Evolutionary conservation across 2,888 invertebrate species (phyloP), one percentile per base, ranked within the genome.

Genomic region (Netelia fuscicornis): DNA sequence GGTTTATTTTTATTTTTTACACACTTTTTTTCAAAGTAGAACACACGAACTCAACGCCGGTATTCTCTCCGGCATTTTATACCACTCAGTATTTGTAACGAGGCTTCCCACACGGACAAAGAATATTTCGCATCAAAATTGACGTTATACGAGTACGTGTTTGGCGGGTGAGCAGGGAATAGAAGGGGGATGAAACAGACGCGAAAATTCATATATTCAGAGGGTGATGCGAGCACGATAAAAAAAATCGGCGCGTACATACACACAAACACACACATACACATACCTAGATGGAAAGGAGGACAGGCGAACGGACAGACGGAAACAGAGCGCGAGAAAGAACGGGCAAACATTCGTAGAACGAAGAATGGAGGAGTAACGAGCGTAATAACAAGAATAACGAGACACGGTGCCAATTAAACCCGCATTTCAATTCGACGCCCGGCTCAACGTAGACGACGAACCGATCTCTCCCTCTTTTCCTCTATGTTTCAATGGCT

Each of bases 391-490:
- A 86, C 85, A 81, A 86, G 86, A 84, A 83, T 84, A 87, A 86
- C 86, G 75, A 70, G 84, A 79, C 81, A 77, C 76, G 82, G 79
- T 81, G 80, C 87, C 87, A 87, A 87, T 87, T 86, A 87, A 86
- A 86, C 81, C 84, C 84, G 84, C 80, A 87, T 87, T 86, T 86
- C 84, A 87, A 87, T 87, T 84, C 83, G 84, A 72, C 48, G 74
- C 65, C 67, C 79, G 74, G 42, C 11, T 8, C 11, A 13, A 70
- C 81, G 78, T 17, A 25, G 25, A 62, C 65, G 80, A 81, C 80
- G 72, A 83, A 83, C 76, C 82, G 80, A 80, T 71, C 76, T 71
- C 76, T 17, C 52, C 56, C 78, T 80, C 78, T 74, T 70, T 68
- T 65, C 70, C 44, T 60, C 17, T 6, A 17, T 20, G 58, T 58